phyloP scores from a whole-genome alignment of 2,797 vertebrate species.

The Lepilemur ruficaudatus region DNA sequence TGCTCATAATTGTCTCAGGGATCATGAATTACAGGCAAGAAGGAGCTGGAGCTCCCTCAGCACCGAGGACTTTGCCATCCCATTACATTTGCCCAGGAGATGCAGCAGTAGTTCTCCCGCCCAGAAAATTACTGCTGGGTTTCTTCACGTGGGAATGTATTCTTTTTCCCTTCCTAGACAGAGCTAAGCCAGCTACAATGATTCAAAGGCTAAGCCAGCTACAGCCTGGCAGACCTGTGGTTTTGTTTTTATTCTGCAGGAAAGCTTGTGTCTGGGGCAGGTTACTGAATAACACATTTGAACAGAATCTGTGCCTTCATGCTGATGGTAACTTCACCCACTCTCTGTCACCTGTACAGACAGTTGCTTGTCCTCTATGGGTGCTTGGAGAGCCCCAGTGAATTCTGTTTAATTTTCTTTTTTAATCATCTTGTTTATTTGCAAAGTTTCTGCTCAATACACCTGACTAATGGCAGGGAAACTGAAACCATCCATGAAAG shows the following conservation, averaged over 20 bases:
- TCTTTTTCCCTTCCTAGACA: background rate
- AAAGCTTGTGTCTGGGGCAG: background rate
- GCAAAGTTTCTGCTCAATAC: background rate
- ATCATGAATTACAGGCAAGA: constrained; percentile 57
- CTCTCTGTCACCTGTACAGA: background rate
- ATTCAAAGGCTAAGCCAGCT: constrained; percentile 11
- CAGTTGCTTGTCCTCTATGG: background rate
- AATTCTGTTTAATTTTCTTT: background rate
- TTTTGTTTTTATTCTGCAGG: background rate
- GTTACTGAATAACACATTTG: background rate
- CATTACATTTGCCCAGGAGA: constrained; percentile 58
- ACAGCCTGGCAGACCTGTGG: background rate
- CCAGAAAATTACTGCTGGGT: constrained; percentile 58
- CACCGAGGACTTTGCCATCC: constrained; percentile 43
- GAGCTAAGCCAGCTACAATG: background rate
- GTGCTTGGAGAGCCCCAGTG: background rate
- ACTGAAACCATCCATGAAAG: background rate
- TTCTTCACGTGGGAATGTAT: background rate
- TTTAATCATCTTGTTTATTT: background rate
- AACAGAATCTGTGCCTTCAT: background rate
- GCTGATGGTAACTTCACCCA: background rate
- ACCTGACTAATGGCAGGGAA: background rate
- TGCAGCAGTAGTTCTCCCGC: background rate
- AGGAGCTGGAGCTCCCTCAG: constrained; percentile 1
- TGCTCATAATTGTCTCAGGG: constrained; percentile 69